phyloP scores from a whole-genome alignment of 1,140 invertebrate species.

The Agrypnia vestita region DNA sequence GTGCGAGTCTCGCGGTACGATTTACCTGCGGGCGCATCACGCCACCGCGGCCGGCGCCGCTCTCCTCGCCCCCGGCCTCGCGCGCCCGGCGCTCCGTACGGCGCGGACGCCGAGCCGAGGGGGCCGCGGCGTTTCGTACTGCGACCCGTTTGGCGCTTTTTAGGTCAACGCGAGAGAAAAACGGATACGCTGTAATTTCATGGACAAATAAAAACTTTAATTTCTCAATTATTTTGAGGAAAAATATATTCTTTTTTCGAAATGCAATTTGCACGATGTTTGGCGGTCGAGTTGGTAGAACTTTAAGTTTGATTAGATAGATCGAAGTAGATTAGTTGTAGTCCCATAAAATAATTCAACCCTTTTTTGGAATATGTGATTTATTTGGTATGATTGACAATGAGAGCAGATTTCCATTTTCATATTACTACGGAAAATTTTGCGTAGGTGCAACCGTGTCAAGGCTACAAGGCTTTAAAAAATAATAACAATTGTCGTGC shows the following conservation, averaged over 20 bases:
- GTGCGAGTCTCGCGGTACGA: neutral
- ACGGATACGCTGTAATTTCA: neutral
- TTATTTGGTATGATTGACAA: too few relatives aligned
- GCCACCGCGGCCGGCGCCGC: neutral
- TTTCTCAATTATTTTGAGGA: neutral
- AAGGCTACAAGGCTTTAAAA: too few relatives aligned
- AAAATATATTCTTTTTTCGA: neutral
- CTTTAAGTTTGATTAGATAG: too few relatives aligned
- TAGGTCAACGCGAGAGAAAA: neutral
- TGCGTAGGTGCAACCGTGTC: too few relatives aligned
- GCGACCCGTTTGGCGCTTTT: neutral
- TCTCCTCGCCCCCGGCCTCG: neutral
- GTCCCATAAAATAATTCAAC: too few relatives aligned
- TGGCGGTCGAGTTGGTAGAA: too few relatives aligned
- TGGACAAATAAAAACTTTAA: neutral
- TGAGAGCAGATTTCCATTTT: too few relatives aligned
- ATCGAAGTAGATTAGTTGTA: too few relatives aligned
- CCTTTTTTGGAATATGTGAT: too few relatives aligned
- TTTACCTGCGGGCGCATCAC: constrained; percentile 7
- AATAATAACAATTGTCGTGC: too few relatives aligned
- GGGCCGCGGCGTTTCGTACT: neutral
- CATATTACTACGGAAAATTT: too few relatives aligned
- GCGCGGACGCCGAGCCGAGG: neutral
- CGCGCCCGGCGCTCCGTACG: neutral
- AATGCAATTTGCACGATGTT: neutral